Evolutionary conservation across 2,797 vertebrate species (phyloP).

Genomic region (Acanthornis magna): DNA sequence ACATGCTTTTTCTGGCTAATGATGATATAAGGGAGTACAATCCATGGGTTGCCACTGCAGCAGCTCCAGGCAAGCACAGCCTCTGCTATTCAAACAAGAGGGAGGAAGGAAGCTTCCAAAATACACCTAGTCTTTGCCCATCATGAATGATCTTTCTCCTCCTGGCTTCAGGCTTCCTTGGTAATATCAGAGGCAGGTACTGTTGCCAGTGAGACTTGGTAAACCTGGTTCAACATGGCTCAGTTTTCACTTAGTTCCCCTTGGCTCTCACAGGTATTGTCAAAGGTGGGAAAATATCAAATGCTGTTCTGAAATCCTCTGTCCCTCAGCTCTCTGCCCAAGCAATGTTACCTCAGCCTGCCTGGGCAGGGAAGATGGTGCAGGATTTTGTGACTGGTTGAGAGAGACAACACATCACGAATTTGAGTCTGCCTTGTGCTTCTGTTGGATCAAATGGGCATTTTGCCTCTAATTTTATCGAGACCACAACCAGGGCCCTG

Average conservation of each 20-base stretch:
- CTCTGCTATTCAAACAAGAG: background rate
- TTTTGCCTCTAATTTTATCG: background rate
- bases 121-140: background rate
- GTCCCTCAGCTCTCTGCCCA: background rate
- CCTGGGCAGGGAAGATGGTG: rapidly evolving
- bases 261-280: background rate
- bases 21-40: conserved; percentile 26
- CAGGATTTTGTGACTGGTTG: background rate
- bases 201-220: background rate
- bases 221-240: background rate
- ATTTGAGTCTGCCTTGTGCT: background rate
- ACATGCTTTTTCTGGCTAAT: conserved; percentile 31
- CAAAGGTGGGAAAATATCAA: background rate
- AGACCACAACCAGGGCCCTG: background rate
- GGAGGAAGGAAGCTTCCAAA: background rate
- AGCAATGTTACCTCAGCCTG: too few relatives aligned
- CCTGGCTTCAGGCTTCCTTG: background rate
- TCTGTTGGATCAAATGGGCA: background rate
- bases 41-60: conserved; percentile 33
- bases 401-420: rapidly evolving
- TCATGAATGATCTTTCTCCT: background rate
- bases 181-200: background rate
- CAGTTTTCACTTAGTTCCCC: background rate
- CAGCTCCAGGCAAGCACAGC: conserved; percentile 1
- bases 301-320: background rate